These are phyloP conservation scores for Congeria kusceri DNA, from an alignment of 2,888 invertebrate species.

Conservation along the genomic window DNA sequence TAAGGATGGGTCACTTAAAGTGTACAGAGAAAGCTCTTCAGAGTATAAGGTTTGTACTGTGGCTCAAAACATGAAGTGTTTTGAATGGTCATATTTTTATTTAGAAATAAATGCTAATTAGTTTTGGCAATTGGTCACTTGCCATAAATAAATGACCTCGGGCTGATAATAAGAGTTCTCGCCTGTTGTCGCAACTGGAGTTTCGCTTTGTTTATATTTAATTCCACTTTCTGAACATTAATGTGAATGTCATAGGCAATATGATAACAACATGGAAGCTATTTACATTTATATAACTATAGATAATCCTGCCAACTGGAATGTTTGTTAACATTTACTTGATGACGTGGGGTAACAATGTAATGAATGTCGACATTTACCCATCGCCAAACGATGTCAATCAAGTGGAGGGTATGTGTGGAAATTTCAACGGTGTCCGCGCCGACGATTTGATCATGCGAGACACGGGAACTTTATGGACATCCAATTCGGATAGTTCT, in stretches of 20 bases:
- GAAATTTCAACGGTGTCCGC: constrained; percentile 21
- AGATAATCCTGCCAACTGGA: constrained; percentile 26
- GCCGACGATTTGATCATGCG: constrained; percentile 15
- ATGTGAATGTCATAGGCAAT: too few relatives aligned
- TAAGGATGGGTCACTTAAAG: constrained; percentile 22
- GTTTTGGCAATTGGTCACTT: too few relatives aligned
- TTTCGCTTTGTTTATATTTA: too few relatives aligned
- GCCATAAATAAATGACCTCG: too few relatives aligned
- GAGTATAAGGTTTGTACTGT: constrained; percentile 14
- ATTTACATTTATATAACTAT: too few relatives aligned
- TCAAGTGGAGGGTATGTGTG: constrained; percentile 23
- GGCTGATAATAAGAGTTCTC: too few relatives aligned
- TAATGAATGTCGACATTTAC: constrained; percentile 23
- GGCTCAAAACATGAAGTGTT: too few relatives aligned
- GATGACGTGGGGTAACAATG: constrained; percentile 20
- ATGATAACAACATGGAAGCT: too few relatives aligned
- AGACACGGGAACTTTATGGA: not conserved
- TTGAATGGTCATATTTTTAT: too few relatives aligned
- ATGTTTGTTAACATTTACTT: constrained; percentile 20
- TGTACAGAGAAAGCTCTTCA: constrained; percentile 14
- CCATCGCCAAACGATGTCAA: constrained; percentile 16
- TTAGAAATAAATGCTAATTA: too few relatives aligned
- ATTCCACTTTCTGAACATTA: too few relatives aligned
- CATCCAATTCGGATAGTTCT: not conserved
- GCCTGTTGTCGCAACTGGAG: too few relatives aligned